phyloP scores from a whole-genome alignment of 2,113 vertebrate species.

The Vulpes vulpes region DNA sequence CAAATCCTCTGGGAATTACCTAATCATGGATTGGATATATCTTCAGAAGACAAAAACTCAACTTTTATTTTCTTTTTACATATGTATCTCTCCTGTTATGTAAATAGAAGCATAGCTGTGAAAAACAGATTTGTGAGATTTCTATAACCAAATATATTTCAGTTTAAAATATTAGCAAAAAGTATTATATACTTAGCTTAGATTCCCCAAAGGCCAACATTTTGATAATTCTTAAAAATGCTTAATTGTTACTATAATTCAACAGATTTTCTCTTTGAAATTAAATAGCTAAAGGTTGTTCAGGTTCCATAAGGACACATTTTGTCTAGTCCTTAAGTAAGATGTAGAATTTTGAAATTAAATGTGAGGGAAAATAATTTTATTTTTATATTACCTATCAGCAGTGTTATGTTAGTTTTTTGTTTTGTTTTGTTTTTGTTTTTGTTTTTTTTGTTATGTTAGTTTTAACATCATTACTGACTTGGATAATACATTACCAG shows the following conservation, averaged over 20 bases:
- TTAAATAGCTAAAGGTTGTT: conserved; percentile 36
- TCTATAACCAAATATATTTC: conserved; percentile 65
- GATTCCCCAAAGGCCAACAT: conserved; percentile 43
- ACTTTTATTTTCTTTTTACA: conserved; percentile 50
- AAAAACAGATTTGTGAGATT: conserved; percentile 58
- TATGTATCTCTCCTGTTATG: not conserved
- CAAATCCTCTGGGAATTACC: conserved; percentile 44
- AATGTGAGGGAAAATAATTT: conserved; percentile 57
- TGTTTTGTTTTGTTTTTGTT: no score
- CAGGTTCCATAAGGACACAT: not conserved
- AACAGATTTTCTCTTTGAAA: conserved; percentile 39
- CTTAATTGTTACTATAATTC: conserved; percentile 62
- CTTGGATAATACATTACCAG: conserved; percentile 23
- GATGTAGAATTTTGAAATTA: conserved; percentile 43
- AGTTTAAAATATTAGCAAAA: conserved; percentile 44
- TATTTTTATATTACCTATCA: conserved; percentile 65
- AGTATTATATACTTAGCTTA: conserved; percentile 46
- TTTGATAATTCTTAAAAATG: conserved; percentile 66
- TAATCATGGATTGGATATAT: conserved; percentile 36
- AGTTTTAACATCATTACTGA: conserved; percentile 42
- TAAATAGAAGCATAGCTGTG: conserved; percentile 47
- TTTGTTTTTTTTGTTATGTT: not conserved
- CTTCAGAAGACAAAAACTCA: conserved; percentile 29
- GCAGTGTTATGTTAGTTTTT: conserved; percentile 46
- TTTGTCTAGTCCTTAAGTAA: conserved; percentile 37